A percentile compares a stretch with the other conserved stretches of the same genome.
These are phyloP conservation scores for Rhynchomys soricoides DNA, from an alignment of 2,113 vertebrate genomes.

Conservation along the genomic window DNA sequence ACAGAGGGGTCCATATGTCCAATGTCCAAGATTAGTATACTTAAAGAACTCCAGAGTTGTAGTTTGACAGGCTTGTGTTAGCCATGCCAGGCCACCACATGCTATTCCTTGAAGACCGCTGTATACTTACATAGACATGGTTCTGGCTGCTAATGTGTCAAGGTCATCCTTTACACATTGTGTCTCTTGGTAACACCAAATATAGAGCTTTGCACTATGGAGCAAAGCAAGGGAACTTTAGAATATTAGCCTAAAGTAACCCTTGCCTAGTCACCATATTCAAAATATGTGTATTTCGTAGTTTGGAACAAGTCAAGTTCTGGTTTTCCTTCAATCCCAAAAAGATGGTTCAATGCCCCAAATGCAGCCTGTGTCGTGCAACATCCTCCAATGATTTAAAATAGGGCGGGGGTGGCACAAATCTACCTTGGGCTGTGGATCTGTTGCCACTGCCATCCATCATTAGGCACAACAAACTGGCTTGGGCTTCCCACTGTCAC, in stretches of 20 bases:
- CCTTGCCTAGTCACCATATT: not conserved
- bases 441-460: not conserved
- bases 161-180: slow-evolving; percentile 96
- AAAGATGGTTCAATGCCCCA: not conserved
- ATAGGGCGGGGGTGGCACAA: not conserved
- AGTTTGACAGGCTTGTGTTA: not conserved
- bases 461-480: not conserved
- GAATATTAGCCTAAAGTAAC: not conserved
- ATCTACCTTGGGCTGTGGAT: no score
- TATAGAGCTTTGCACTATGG: slow-evolving; percentile 87
- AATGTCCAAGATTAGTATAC: not conserved
- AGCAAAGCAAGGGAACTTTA: slow-evolving; percentile 88
- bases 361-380: not conserved
- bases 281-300: not conserved
- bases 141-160: slow-evolving; percentile 95
- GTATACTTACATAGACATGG: slow-evolving; percentile 94
- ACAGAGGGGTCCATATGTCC: not conserved
- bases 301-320: not conserved
- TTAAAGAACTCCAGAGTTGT: not conserved
- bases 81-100: not conserved
- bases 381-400: no score
- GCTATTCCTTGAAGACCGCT: slow-evolving; percentile 30
- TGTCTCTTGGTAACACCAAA: slow-evolving; percentile 95
- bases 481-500: not conserved
- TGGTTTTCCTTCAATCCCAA: not conserved